These are phyloP conservation scores for Gyrodactylus salaris DNA, from an alignment of 1,140 invertebrate genomes.

Conservation along the genomic window DNA sequence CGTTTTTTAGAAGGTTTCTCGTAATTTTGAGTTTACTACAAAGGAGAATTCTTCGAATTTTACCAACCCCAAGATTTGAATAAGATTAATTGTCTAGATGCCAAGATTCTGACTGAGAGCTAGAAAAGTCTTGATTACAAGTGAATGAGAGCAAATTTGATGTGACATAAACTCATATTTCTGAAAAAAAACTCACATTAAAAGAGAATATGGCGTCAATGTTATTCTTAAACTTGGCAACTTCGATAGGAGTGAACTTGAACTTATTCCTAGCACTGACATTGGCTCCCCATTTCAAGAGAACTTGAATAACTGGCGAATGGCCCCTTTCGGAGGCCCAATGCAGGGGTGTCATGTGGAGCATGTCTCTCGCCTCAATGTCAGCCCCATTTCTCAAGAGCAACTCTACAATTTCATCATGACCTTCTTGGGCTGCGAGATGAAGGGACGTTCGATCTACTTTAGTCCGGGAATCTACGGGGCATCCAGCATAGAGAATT, in stretches of 20 bases:
- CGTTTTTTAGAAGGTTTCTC: no score
- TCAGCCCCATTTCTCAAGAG: slow-evolving; percentile 40
- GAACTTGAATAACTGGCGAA: slow-evolving; percentile 29
- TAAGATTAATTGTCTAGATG: no score
- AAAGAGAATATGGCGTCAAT: neutral
- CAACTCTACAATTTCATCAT: slow-evolving; percentile 36
- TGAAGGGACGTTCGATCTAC: slow-evolving; percentile 58
- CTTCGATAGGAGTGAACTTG: neutral
- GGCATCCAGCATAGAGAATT: slow-evolving; percentile 44
- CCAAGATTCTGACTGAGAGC: no score
- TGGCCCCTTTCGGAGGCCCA: slow-evolving; percentile 62
- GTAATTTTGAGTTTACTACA: no score
- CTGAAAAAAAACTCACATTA: neutral
- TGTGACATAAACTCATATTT: no score
- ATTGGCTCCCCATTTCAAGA: slow-evolving; percentile 38
- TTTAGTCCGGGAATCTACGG: slow-evolving; percentile 51
- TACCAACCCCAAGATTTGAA: no score
- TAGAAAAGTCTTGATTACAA: no score
- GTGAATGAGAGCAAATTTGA: no score
- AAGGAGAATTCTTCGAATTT: no score
- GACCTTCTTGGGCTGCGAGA: slow-evolving; percentile 48
- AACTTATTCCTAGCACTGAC: slow-evolving; percentile 31
- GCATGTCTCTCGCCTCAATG: slow-evolving; percentile 46
- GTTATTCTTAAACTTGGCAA: neutral
- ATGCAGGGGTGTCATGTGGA: slow-evolving; percentile 63